A percentile compares a stretch with the other conserved stretches of the same genome.
phyloP scores from a whole-genome alignment of 2,888 invertebrate genomes.

The Diarsia mendica region DNA sequence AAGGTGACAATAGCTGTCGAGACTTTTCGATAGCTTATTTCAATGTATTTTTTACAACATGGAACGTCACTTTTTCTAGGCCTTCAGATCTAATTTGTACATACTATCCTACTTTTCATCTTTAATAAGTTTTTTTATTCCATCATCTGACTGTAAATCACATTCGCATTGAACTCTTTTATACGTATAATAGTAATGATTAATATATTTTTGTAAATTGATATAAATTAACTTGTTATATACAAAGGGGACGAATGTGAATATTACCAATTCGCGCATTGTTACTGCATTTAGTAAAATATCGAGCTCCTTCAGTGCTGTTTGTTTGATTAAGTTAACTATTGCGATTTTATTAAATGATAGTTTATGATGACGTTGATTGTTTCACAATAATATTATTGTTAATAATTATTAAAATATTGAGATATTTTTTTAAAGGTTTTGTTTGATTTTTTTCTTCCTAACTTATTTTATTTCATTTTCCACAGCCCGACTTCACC shows the following conservation, averaged over 20 bases:
- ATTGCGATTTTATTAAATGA: conserved; percentile 87
- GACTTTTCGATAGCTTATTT: background rate
- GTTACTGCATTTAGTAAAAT: conserved; percentile 76
- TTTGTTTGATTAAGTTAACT: conserved; percentile 71
- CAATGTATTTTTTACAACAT: background rate
- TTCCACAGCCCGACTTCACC: background rate
- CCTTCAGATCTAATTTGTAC: background rate
- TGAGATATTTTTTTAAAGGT: conserved; percentile 71
- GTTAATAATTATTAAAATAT: conserved; percentile 81
- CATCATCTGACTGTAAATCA: conserved; percentile 33
- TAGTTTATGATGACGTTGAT: conserved; percentile 89
- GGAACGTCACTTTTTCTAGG: background rate
- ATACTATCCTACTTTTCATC: background rate
- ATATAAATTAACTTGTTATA: conserved; percentile 64
- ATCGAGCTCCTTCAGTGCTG: conserved; percentile 72
- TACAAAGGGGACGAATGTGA: conserved; percentile 62
- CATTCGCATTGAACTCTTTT: conserved; percentile 38
- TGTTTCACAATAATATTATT: conserved; percentile 87
- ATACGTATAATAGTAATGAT: conserved; percentile 34
- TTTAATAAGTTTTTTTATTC: conserved; percentile 13
- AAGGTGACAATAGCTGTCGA: background rate
- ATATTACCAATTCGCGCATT: conserved; percentile 83
- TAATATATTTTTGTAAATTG: conserved; percentile 66
- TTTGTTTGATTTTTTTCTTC: conserved; percentile 47
- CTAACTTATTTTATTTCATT: background rate